Conservation (phyloP, 2,888 invertebrate species). For the Gryllus longicercus region DNA sequence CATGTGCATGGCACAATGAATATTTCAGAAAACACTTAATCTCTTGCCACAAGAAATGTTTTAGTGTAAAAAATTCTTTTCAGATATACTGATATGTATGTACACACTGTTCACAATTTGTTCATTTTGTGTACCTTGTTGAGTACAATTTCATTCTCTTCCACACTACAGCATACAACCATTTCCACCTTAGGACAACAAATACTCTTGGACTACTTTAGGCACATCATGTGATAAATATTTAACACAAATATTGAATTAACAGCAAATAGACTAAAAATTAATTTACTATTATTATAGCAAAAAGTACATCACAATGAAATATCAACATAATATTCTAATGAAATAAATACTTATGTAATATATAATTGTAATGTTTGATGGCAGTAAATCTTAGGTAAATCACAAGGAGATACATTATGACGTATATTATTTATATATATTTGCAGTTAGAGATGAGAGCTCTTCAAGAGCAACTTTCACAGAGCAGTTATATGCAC, state of each 20-base stretch:
- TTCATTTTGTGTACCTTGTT: neutral
- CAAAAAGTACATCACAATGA: neutral
- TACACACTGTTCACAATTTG: constrained; percentile 3
- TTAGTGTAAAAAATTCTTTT: neutral
- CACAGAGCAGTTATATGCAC: neutral
- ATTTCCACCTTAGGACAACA: neutral
- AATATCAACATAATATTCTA: neutral
- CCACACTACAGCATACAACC: neutral
- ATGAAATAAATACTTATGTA: neutral
- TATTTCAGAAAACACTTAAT: constrained; percentile 5
- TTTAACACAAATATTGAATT: no score
- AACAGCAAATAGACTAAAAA: no score
- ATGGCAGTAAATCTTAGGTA: neutral
- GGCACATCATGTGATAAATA: neutral
- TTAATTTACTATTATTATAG: neutral
- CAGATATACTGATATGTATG: constrained; percentile 6
- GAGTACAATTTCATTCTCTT: neutral
- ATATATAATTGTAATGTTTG: neutral
- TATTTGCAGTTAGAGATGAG: neutral
- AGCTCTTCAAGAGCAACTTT: neutral
- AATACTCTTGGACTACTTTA: neutral
- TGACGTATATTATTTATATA: neutral
- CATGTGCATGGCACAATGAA: constrained; percentile 7
- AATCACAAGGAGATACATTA: neutral
- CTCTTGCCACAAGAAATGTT: constrained; percentile 3